Conservation (phyloP, 2,113 vertebrate species). For the Canis aureus region DNA sequence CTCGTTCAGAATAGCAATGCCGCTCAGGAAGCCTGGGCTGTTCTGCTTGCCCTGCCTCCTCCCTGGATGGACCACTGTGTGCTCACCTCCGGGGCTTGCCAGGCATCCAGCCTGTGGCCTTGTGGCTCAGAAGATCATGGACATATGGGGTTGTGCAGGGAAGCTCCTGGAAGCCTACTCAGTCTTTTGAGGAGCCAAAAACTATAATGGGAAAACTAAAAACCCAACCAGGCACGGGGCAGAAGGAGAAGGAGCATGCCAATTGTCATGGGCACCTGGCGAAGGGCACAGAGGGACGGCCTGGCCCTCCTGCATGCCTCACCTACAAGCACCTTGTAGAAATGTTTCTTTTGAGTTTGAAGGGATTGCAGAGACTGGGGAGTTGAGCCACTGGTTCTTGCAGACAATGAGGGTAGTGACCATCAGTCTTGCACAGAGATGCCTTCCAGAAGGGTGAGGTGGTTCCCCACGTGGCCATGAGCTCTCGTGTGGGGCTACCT, state of each 20-base stretch:
- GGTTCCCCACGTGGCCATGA: too few relatives aligned
- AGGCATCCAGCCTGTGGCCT: neutral
- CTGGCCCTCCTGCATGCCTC: fast-evolving
- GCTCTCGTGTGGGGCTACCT: neutral
- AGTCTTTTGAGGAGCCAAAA: conserved; percentile 55
- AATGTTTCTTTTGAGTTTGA: neutral
- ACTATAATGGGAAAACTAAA: conserved; percentile 53
- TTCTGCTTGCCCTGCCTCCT: neutral
- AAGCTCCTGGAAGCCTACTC: conserved; percentile 55
- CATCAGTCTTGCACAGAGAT: neutral
- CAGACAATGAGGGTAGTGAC: neutral
- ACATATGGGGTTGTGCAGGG: conserved; percentile 40
- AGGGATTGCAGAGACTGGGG: neutral
- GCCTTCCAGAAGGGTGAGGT: neutral
- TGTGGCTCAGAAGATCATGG: neutral
- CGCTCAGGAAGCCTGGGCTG: neutral
- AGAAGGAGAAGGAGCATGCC: neutral
- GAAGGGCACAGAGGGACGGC: neutral
- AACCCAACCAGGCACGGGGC: neutral
- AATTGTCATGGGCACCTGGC: neutral
- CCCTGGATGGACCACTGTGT: neutral
- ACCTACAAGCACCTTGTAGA: neutral
- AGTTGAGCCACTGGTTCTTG: neutral
- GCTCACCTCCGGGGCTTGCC: neutral
- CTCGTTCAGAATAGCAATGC: conserved; percentile 75